A percentile compares a stretch with the other conserved stretches of the same genome.
Conservation (phyloP, 1,140 invertebrate species). For the Trialeurodes vaporariorum region DNA sequence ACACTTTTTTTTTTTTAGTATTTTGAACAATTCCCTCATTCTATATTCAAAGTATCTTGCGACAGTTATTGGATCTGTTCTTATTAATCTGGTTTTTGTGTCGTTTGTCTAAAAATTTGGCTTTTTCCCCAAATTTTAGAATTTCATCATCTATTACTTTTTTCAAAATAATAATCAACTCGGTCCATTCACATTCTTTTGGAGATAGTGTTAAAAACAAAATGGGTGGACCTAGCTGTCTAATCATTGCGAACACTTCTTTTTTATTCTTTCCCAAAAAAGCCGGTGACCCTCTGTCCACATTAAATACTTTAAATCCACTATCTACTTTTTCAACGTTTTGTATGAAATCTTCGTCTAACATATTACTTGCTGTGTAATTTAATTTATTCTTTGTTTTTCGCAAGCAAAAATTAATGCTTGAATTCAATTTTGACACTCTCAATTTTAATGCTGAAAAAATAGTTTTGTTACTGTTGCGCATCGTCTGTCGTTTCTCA, state of each 20-base stretch:
- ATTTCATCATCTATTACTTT: slow-evolving; percentile 6
- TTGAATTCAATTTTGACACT: background rate
- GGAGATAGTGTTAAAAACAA: slow-evolving; percentile 6
- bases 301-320: slow-evolving; percentile 6
- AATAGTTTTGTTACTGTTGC: background rate
- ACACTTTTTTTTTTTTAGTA: slow-evolving; percentile 20
- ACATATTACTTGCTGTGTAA: background rate
- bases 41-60: slow-evolving; percentile 12
- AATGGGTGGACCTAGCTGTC: background rate
- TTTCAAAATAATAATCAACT: background rate
- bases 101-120: too few relatives aligned
- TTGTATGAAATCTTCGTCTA: background rate
- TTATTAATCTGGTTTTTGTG: slow-evolving; percentile 8
- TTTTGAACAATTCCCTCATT: slow-evolving; percentile 7
- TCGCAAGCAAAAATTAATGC: background rate
- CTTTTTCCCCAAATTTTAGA: too few relatives aligned
- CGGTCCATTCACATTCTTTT: background rate
- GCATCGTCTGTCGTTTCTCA: background rate
- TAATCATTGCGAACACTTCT: slow-evolving; percentile 10
- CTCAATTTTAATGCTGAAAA: background rate
- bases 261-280: slow-evolving; percentile 14
- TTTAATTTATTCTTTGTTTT: background rate
- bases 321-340: background rate
- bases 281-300: slow-evolving; percentile 1
- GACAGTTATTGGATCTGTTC: slow-evolving; percentile 11